A percentile compares a stretch with the other conserved stretches of the same genome.
phyloP scores from a whole-genome alignment of 2,888 invertebrate genomes.

The Blastobasis lacticolella region DNA sequence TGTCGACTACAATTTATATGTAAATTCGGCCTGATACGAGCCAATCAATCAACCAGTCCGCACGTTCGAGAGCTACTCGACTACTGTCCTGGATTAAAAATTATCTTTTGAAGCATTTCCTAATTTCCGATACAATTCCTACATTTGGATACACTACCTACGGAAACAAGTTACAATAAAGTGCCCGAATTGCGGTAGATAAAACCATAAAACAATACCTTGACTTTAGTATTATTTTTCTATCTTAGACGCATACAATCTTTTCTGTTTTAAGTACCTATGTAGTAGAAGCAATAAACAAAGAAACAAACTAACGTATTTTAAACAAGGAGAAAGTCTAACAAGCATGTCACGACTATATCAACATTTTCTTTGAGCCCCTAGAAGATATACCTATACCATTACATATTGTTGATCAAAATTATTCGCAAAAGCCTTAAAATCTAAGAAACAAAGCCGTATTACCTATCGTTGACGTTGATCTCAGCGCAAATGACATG shows the following conservation, averaged over 20 bases:
- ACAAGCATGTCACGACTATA: too few relatives aligned
- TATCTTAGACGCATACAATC: too few relatives aligned
- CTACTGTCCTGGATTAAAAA: neutral
- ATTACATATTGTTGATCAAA: neutral
- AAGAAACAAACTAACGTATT: too few relatives aligned
- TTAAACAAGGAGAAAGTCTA: too few relatives aligned
- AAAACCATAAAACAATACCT: too few relatives aligned
- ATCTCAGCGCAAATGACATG: slow-evolving; percentile 2
- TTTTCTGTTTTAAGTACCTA: too few relatives aligned
- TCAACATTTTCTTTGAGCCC: neutral
- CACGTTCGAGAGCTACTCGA: neutral
- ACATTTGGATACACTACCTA: too few relatives aligned
- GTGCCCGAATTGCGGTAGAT: too few relatives aligned
- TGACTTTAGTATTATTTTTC: too few relatives aligned
- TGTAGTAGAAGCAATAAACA: too few relatives aligned
- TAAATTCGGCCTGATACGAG: neutral
- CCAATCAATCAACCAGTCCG: neutral
- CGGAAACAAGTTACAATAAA: too few relatives aligned
- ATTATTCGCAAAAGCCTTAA: neutral
- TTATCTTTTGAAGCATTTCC: neutral
- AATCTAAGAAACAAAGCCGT: neutral
- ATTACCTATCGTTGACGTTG: neutral
- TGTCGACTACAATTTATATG: slow-evolving; percentile 4
- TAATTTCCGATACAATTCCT: too few relatives aligned
- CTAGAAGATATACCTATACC: neutral